Base-by-base conservation (phyloP, 2,888 invertebrate species). In the Phlogophora meticulosa region DNA sequence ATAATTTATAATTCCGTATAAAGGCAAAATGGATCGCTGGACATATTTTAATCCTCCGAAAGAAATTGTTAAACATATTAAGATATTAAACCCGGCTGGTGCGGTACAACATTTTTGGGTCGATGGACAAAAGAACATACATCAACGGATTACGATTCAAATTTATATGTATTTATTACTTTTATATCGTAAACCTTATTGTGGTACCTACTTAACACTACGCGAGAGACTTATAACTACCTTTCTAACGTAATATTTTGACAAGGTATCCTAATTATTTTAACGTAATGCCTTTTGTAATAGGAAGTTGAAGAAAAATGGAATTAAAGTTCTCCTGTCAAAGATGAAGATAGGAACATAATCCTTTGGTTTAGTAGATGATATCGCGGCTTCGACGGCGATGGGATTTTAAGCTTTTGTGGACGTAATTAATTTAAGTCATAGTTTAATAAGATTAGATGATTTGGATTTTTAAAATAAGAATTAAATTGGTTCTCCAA, bases 181-280 rank as follows among this genome's bases (percentile, higher is more conserved):
- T n/a, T n/a, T 89, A 88, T 85, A 87, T 85, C 85, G 84, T 90
- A 88, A 89, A 86, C 86, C 85, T 86, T 87, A 90, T 91, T 91
- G 91, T 90, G 88, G 84, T 84, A 82, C 86, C 89, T 92, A 90
- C 92, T 93, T 93, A 93, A 90, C 88, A 90, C 85, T 81, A 82
- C 84, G 87, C 87, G 87, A 86, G 87, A 88, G 87, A 86, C 87
- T 87, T 87, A 87, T 85, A 85, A 84, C 85, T 85, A 82, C 83
- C 74, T 86, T 79, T 85, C 86, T 88, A 86, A 87, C 85, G 87
- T 88, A 87, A 89, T 94, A 92, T 94, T 95, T 93, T 94, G 95
- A 95, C 94, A 93, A 89, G 83, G 83, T 88, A 90, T 90, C 88
- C 91, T 92, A 93, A 94, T 94, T 94, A 94, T 93, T 92, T 91